Percentiles rank a stretch among this genome's conserved stretches.
Evolutionary conservation across 2,888 invertebrate genomes (phyloP).

Genomic region (Phortica okadai): DNA sequence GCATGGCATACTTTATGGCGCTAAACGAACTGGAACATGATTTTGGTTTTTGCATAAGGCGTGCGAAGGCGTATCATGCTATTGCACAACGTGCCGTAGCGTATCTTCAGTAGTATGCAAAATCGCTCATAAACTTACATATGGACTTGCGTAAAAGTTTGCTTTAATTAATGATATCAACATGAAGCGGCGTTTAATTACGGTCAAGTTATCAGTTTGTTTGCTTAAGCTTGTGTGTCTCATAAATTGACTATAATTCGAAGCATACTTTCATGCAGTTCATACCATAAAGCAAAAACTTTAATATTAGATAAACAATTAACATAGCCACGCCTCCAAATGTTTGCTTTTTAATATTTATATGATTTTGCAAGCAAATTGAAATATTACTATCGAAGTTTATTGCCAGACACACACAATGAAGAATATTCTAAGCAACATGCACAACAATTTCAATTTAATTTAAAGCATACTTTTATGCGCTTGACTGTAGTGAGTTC

Average conservation of each 20-base stretch:
- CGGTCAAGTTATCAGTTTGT: no score
- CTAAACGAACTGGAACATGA: conserved; percentile 20
- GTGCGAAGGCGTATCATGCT: conserved; percentile 6
- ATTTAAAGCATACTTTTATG: conserved; percentile 4
- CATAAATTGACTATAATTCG: background rate
- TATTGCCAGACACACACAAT: background rate
- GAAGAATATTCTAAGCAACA: background rate
- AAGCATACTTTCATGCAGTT: background rate
- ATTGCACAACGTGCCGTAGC: background rate
- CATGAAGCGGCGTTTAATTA: background rate
- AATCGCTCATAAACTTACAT: background rate
- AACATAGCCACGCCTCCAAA: background rate
- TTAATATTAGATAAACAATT: background rate
- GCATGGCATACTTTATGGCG: conserved; percentile 27
- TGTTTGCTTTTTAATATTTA: background rate
- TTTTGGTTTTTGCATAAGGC: background rate
- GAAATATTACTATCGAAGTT: background rate
- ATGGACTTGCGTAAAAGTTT: background rate
- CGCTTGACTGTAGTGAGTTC: background rate
- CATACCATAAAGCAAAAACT: background rate
- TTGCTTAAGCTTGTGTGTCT: background rate
- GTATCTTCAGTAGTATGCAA: background rate
- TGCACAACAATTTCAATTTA: conserved; percentile 13
- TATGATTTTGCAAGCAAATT: background rate
- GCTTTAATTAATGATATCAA: conserved; percentile 10